Percentiles rank a stretch among this genome's conserved stretches.
These are phyloP conservation scores for Montipora capitata DNA, from an alignment of 92 coral and sea anemone species.

Conservation along the genomic window DNA sequence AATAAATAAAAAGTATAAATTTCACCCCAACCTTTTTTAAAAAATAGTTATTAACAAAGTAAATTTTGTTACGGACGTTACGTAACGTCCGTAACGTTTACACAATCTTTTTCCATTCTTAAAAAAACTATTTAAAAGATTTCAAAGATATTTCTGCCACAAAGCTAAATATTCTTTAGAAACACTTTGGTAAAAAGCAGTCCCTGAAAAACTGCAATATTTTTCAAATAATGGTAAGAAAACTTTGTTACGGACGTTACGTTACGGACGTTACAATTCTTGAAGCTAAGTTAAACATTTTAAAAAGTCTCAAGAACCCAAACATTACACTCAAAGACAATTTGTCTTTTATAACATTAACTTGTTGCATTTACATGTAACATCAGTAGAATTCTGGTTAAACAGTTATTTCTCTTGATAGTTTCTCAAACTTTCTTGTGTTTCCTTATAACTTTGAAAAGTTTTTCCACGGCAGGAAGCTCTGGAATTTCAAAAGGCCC, in stretches of 20 bases:
- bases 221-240: background rate
- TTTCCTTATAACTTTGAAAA: too few species aligned
- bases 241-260: background rate
- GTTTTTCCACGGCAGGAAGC: too few species aligned
- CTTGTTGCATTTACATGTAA: conserved; percentile 16
- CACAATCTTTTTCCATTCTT: conserved; percentile 21
- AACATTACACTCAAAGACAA: conserved; percentile 5
- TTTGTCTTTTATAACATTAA: conserved; percentile 36
- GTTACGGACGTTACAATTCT: conserved; percentile 50
- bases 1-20: conserved; percentile 15
- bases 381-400: conserved; percentile 31
- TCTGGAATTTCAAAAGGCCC: too few species aligned
- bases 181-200: background rate
- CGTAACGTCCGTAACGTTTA: conserved; percentile 12
- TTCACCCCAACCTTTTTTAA: conserved; percentile 15
- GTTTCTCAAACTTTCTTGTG: too few species aligned
- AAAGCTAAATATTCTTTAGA: background rate
- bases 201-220: background rate
- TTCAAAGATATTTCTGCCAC: background rate
- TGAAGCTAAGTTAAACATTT: conserved; percentile 41
- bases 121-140: conserved; percentile 13
- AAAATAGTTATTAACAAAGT: background rate
- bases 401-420: background rate
- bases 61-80: too few species aligned
- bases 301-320: conserved; percentile 13